Base-by-base conservation (phyloP, 2,888 invertebrate species). In the Agonopterix alstromeriana region DNA sequence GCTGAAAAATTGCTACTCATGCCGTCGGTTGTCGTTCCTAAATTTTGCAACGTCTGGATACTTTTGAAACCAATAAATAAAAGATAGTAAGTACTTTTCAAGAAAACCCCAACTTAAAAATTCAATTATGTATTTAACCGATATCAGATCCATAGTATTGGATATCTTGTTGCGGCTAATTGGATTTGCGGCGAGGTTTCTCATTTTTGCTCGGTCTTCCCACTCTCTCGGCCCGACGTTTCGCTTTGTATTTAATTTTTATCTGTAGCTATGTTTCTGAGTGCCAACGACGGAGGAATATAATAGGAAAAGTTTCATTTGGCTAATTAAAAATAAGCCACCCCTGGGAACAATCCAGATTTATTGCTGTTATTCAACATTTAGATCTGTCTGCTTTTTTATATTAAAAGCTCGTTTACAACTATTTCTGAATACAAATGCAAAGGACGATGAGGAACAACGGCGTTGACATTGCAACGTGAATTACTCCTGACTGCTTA, bases 271-370 rank as follows among this genome's bases (percentile, higher is more conserved):
- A 54, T 52, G 58, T 46, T 59, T 61, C 42, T 42, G 65, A 70
- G 64, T 70, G 67, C 71, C 67, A 67, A 62, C 77, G 71, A 67
- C 66, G 69, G 70, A 61, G 62, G 71, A 78, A 74, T 75, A 77
- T 80, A 83, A 82, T 79, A 77, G 78, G 75, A 77, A 84, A 83
- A 83, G 77, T 83, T 83, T 81, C 82, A 83, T 85, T 83, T 81
- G 68, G 77, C 77, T 86, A 84, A 85, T 85, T 85, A 85, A 84
- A 84, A 85, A 81, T 76, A 77, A 81, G 73, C 77, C 70, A 72
- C 76, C 75, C 74, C 55, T 53, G 74, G 72, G 74, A 72, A 77
- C 73, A 69, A 76, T 77, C 69, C 69, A 70, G 77, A 82, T 83
- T 82, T 79, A 80, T 81, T 70, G 73, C 71, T 70, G 67, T 70